phyloP scores from a whole-genome alignment of 2,113 vertebrate species.

The Globicephala melas region DNA sequence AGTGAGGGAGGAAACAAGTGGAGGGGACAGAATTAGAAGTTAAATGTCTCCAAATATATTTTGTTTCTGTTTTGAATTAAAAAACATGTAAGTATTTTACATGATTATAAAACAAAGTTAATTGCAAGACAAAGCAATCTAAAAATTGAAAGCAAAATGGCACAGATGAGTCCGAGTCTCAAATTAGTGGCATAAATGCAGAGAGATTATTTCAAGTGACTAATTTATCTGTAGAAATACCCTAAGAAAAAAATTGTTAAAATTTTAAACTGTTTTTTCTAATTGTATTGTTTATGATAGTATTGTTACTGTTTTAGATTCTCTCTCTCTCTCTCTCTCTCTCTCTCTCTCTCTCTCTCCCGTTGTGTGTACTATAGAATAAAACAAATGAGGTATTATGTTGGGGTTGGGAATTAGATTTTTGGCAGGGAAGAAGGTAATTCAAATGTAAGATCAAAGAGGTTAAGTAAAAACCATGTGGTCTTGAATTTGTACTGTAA shows the following conservation, averaged over 20 bases:
- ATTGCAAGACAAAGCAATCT: neutral
- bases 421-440: neutral
- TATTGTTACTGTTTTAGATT: neutral
- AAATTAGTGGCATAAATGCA: neutral
- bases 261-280: neutral
- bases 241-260: neutral
- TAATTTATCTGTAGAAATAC: neutral
- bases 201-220: neutral
- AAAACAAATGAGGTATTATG: neutral
- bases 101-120: neutral
- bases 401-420: neutral
- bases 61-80: slow-evolving; percentile 46
- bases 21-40: neutral
- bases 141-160: slow-evolving; percentile 16
- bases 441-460: neutral
- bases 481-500: neutral
- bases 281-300: neutral
- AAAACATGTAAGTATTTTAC: neutral
- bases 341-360: accelerated
- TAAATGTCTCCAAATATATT: slow-evolving; percentile 12
- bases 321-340: neutral
- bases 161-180: neutral
- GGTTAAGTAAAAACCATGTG: neutral
- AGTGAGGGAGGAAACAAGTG: neutral
- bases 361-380: neutral